Percentiles rank a stretch among this genome's conserved stretches.
Evolutionary conservation across 92 coral and sea anemone species (phyloP).

Genomic region (Umimayanthus kanabou): DNA sequence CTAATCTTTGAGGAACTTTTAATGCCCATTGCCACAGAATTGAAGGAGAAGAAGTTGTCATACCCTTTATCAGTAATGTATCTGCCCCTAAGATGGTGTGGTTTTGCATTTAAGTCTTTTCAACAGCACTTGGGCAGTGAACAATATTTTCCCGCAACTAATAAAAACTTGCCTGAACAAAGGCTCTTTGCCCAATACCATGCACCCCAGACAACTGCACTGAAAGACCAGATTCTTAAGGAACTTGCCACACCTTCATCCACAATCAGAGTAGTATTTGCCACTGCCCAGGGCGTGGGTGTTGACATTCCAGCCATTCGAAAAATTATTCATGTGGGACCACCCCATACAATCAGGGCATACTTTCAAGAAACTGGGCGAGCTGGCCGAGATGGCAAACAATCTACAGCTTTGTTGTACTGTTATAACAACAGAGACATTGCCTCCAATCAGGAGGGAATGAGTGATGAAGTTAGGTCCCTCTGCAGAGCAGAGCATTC

Average conservation of each 20-base stretch:
- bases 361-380: conserved; percentile 47
- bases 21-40: conserved; percentile 41
- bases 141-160: conserved; percentile 28
- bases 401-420: conserved; percentile 29
- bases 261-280: conserved; percentile 60
- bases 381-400: conserved; percentile 42
- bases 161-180: conserved; percentile 13
- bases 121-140: conserved; percentile 33
- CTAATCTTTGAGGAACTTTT: conserved; percentile 26
- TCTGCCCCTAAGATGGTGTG: conserved; percentile 63
- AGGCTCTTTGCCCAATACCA: conserved; percentile 34
- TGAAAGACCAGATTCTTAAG: conserved; percentile 53
- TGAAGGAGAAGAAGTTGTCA: conserved; percentile 23
- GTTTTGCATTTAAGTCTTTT: conserved; percentile 43
- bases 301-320: conserved; percentile 60
- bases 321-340: conserved; percentile 46
- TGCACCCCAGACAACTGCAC: conserved; percentile 57
- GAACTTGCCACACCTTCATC: neutral
- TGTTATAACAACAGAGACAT: conserved; percentile 26
- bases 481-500: conserved; percentile 37
- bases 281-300: conserved; percentile 74
- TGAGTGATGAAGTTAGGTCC: conserved; percentile 36
- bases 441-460: conserved; percentile 31
- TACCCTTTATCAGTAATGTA: conserved; percentile 51
- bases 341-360: conserved; percentile 35